These are phyloP conservation scores for Volucella inanis DNA, from an alignment of 2,888 invertebrate species.

Conservation along the genomic window DNA sequence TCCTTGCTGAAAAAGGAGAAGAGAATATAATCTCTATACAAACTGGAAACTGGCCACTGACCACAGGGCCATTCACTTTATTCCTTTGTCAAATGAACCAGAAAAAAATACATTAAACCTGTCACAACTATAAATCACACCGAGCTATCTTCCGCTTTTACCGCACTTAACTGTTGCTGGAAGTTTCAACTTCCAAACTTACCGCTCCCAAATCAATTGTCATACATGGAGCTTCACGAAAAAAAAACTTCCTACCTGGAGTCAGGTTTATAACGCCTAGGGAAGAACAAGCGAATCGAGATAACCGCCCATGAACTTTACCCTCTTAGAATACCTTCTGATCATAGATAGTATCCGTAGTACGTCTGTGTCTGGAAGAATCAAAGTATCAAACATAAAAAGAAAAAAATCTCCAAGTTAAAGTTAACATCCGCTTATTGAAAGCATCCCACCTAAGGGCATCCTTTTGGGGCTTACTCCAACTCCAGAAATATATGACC, in stretches of 20 bases:
- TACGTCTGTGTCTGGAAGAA: constrained; percentile 7
- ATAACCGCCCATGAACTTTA: constrained; percentile 55
- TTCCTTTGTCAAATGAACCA: background rate
- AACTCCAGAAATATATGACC: constrained; percentile 21
- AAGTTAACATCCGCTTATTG: constrained; percentile 71
- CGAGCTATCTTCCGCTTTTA: background rate
- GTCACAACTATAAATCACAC: constrained; percentile 50
- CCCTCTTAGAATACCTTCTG: constrained; percentile 49
- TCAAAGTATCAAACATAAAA: background rate
- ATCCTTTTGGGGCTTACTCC: constrained; percentile 38
- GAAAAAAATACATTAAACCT: constrained; percentile 15
- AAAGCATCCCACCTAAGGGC: constrained; percentile 71
- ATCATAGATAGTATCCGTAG: constrained; percentile 42
- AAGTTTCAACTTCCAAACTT: background rate
- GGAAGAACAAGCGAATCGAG: background rate
- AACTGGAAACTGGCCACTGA: constrained; percentile 3
- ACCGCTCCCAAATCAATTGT: constrained; percentile 38
- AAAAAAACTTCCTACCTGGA: constrained; percentile 6
- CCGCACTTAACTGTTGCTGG: constrained; percentile 33
- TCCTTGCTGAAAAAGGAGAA: constrained; percentile 6
- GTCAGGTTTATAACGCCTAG: constrained; percentile 17
- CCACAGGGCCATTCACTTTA: background rate
- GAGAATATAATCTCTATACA: constrained; percentile 10
- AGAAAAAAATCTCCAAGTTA: constrained; percentile 54
- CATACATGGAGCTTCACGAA: background rate